Base-by-base conservation (phyloP, 2,888 invertebrate species). In the Ectemnius cavifrons region DNA sequence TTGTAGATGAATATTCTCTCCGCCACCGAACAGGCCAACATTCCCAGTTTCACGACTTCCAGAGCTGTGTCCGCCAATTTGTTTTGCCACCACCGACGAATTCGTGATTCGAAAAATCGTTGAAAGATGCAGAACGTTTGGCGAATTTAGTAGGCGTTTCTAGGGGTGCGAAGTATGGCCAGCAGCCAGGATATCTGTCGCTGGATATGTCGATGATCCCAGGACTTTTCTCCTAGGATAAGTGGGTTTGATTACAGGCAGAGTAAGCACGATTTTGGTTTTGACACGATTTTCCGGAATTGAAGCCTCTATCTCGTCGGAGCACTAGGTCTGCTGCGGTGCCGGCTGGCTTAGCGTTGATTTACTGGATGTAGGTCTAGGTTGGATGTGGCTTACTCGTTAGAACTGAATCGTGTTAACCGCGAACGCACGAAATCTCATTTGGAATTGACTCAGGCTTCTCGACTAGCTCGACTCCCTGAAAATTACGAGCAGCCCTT, bases 361-460 rank as follows among this genome's bases (percentile, higher is more conserved):
- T 52, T 52, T 52, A 52, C 52, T 6, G 52, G 52, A 52, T 52
- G 52, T 52, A 52, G 52, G 52, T 52, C 52, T 52, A 52, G 52
- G 52, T 52, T 52, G 52, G 52, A 52, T 52, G 52, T 16, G 13
- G 52, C 52, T 52, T 52, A 52, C 52, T 37, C 37, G 37, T 37
- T 37, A 37, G 37, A 16, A 16, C 52, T 52, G 52, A 52, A 52
- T 16, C 52, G 52, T 52, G 52, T 52, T 16, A 52, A 52, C 52
- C 52, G 52, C 52, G 52, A 52, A 6, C 16, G 52, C 52, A 11
- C 52, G 52, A 52, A 52, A 52, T 52, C 52, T 52, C 52, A 52
- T 52, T 52, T 52, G 52, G 16, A 52, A 52, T 52, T 52, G 52
- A 52, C 52, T 52, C 52, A 14, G 52, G 52, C 52, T 52, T 52